Conservation (phyloP, 2,888 invertebrate genomes). For the Elegia similella region DNA sequence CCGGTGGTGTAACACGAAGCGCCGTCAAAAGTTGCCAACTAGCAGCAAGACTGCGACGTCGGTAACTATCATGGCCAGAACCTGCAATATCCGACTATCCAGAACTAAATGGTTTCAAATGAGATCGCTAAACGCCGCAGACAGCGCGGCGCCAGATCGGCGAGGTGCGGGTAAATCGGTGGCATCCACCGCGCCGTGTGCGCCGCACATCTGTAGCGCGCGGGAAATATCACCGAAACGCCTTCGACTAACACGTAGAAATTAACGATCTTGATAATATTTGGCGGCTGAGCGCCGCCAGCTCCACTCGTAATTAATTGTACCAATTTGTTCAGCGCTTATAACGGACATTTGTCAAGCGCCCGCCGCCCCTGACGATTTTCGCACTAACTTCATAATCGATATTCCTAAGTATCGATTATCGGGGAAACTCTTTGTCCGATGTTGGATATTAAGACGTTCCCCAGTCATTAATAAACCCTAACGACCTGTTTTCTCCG, state of each 20-base stretch:
- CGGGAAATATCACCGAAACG: slow-evolving; percentile 52
- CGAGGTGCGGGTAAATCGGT: slow-evolving; percentile 5
- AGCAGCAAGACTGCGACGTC: background rate
- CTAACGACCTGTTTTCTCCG: slow-evolving; percentile 51
- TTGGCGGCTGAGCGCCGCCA: slow-evolving; percentile 74
- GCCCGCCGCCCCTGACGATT: slow-evolving; percentile 69
- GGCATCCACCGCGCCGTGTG: slow-evolving; percentile 37
- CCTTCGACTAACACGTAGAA: slow-evolving; percentile 68
- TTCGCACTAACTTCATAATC: slow-evolving; percentile 76
- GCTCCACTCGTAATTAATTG: slow-evolving; percentile 74
- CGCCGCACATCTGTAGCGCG: slow-evolving; percentile 49
- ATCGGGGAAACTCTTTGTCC: slow-evolving; percentile 52
- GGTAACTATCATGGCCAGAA: background rate
- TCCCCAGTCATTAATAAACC: slow-evolving; percentile 58
- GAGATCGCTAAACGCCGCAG: slow-evolving; percentile 15
- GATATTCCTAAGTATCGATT: slow-evolving; percentile 70
- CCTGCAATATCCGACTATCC: background rate
- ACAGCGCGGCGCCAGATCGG: background rate
- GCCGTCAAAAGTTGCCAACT: slow-evolving; percentile 6
- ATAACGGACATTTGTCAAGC: slow-evolving; percentile 78
- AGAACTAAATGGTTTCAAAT: slow-evolving; percentile 17
- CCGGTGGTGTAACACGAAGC: slow-evolving; percentile 1
- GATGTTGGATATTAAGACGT: slow-evolving; percentile 55
- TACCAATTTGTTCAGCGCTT: slow-evolving; percentile 78
- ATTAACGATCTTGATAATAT: slow-evolving; percentile 81